These are phyloP conservation scores for Tetragonula clypearis DNA, from an alignment of 1,140 invertebrate species.

Conservation along the genomic window DNA sequence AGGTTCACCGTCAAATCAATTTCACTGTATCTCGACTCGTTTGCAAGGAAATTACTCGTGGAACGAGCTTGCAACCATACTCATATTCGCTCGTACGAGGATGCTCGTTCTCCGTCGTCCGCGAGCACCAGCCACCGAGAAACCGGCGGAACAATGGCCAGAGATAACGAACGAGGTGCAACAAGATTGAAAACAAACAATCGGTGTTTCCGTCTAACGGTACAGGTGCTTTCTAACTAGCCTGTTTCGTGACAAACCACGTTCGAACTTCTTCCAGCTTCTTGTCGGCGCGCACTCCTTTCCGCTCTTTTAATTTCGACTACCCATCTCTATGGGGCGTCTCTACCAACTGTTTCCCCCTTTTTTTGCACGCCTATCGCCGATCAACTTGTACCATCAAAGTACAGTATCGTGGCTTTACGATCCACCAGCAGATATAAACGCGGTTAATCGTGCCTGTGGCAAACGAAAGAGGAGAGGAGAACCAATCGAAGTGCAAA, in stretches of 20 bases:
- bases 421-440: neutral
- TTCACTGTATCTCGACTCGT: slow-evolving; percentile 14
- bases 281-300: neutral
- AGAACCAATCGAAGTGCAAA: neutral
- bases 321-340: neutral
- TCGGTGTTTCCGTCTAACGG: slow-evolving; percentile 40
- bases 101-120: neutral
- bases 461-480: rapidly evolving
- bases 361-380: neutral
- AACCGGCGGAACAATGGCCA: slow-evolving; percentile 26
- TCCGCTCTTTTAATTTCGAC: slow-evolving; percentile 11
- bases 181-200: slow-evolving; percentile 45
- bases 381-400: neutral
- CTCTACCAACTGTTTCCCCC: neutral
- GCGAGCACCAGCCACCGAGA: neutral
- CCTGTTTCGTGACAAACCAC: slow-evolving; percentile 40
- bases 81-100: neutral
- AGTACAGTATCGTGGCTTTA: neutral
- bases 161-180: slow-evolving; percentile 42
- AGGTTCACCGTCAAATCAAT: slow-evolving; percentile 18
- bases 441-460: neutral
- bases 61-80: neutral
- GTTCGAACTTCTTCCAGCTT: neutral
- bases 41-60: slow-evolving; percentile 17
- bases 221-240: slow-evolving; percentile 8